Percentiles rank a stretch among this genome's conserved stretches.
Conservation (phyloP, 2,797 vertebrate genomes). For the Arctocebus calabarensis region DNA sequence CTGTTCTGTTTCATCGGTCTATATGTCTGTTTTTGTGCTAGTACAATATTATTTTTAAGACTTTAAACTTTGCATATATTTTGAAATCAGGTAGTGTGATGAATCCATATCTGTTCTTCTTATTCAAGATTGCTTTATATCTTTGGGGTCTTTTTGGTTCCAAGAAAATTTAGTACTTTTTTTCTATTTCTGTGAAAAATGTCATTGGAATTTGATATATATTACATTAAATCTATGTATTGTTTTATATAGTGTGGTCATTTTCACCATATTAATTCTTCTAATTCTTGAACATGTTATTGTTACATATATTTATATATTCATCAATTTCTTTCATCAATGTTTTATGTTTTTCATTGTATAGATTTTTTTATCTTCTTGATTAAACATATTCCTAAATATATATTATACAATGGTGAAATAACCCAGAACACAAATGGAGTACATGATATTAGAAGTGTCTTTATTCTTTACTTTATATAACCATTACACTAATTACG, state of each 20-base stretch:
- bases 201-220: neutral
- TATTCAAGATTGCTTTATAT: neutral
- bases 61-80: neutral
- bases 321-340: neutral
- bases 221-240: neutral
- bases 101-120: neutral
- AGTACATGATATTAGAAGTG: neutral
- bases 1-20: neutral
- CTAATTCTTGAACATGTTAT: neutral
- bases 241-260: neutral
- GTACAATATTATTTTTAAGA: neutral
- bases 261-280: neutral
- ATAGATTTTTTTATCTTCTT: neutral
- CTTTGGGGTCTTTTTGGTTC: neutral
- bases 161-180: neutral
- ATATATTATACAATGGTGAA: neutral
- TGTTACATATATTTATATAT: neutral
- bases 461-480: neutral
- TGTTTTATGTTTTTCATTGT: neutral
- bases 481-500: neutral
- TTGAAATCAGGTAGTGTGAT: neutral
- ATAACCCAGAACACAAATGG: neutral
- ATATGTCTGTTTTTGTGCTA: neutral
- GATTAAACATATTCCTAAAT: neutral
- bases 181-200: neutral